Percentiles rank a stretch among this genome's conserved stretches.
phyloP scores from a whole-genome alignment of 2,888 invertebrate species.

The Stratiomys singularior region DNA sequence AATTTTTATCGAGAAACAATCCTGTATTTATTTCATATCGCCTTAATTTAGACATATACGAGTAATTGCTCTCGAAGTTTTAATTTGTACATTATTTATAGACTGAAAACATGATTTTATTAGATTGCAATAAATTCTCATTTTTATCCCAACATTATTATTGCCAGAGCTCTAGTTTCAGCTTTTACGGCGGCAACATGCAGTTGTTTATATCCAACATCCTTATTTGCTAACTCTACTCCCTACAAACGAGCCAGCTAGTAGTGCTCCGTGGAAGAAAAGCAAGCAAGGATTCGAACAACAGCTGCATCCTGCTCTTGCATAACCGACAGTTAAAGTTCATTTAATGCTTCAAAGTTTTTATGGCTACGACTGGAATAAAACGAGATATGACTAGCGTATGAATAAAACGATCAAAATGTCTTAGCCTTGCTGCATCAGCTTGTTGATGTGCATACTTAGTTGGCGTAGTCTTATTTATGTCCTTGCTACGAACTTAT shows the following conservation, averaged over 20 bases:
- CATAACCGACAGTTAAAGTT: constrained; percentile 14
- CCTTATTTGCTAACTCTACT: background rate
- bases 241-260: background rate
- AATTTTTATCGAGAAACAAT: too few species aligned
- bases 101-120: constrained; percentile 52
- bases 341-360: constrained; percentile 34
- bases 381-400: constrained; percentile 30
- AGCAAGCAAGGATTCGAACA: background rate
- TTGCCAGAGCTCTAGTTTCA: background rate
- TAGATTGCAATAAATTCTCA: constrained; percentile 48
- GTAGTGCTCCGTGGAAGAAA: background rate
- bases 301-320: constrained; percentile 17
- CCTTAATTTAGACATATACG: constrained; percentile 51
- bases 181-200: background rate
- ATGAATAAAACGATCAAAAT: constrained; percentile 38
- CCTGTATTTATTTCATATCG: background rate
- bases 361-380: constrained; percentile 33
- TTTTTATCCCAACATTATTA: background rate
- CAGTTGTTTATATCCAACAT: too few species aligned
- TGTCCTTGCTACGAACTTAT: constrained; percentile 15
- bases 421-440: constrained; percentile 6
- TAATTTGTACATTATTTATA: constrained; percentile 53
- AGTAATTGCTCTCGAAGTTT: constrained; percentile 52
- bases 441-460: background rate
- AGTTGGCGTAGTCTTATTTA: constrained; percentile 1